Evolutionary conservation across 2,113 vertebrate genomes (phyloP), one percentile per base, ranked within the genome.

Genomic region (Engraulis encrasicolus): DNA sequence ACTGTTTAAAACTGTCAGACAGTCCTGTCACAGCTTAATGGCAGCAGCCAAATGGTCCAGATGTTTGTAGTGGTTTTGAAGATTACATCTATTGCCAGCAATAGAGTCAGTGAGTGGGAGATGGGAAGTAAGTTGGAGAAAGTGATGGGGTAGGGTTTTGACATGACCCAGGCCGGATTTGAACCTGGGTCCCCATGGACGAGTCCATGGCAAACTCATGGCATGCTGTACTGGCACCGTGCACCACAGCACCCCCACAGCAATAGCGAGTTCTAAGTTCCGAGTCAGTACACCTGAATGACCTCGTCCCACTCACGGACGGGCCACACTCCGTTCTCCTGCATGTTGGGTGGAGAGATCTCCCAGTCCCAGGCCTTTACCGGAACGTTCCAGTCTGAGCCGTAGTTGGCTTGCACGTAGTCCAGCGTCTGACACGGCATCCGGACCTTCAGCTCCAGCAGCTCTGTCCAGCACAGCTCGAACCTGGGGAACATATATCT

Each of bases 361-460:
- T 97, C 97, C 97, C 96, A 97, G 91, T 97, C 96, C 97, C 97
- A 97, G 0, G 19, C 89, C 90, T 94, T 96, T 50, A 97, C 88
- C 23, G 96, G 97, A 82, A 95, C 89, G 83, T 93, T 95, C 97
- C 96, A 97, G 83, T 92, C 94, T 0, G 94, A 92, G 1, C 97
- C 97, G 0, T 97, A 97, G 91, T 97, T 97, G 80, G 96, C 96
- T 90, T 95, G 93, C 48, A 97, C 90, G 0, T 97, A 97, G 23
- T 94, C 93, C 48, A 92, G 79, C 5, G 96, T 96, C 91, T 97
- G 96, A 38, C 96, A 97, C 34, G 97, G 96, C 18, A 97, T 96
- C 0, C 87, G 94, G 2, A 97, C 93, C 83, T 94, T 96, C 38
- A 97, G 94, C 20, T 96, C 96, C 83, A 95, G 85, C 90, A 97